A percentile compares a stretch with the other conserved stretches of the same genome.
Evolutionary conservation across 2,113 vertebrate genomes (phyloP).

Genomic region (Microcebus murinus): DNA sequence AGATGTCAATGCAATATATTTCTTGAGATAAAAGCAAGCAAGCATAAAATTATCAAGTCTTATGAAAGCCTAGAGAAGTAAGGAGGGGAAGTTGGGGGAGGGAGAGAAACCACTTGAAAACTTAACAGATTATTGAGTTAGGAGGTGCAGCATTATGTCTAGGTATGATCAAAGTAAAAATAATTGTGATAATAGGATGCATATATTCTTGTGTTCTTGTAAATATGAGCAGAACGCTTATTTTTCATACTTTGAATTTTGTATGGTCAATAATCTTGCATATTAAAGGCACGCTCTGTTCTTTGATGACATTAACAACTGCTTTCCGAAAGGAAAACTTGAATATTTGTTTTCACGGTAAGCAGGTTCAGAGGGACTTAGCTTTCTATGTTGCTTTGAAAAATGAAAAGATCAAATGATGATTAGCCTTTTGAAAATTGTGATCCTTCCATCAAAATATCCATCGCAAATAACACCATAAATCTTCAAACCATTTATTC

Average conservation of each 20-base stretch:
- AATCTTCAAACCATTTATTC: background rate
- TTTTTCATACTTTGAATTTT: background rate
- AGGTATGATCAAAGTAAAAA: background rate
- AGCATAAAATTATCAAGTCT: background rate
- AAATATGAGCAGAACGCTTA: background rate
- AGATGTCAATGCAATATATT: background rate
- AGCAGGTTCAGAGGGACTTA: background rate
- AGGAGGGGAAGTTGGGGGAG: background rate
- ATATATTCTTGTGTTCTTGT: background rate
- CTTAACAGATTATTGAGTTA: background rate
- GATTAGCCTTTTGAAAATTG: conserved; percentile 35
- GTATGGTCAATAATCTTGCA: background rate
- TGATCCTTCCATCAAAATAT: background rate
- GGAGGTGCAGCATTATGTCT: background rate
- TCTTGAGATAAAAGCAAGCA: background rate
- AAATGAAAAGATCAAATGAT: background rate
- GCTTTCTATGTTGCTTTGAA: background rate
- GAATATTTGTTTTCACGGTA: background rate
- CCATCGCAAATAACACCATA: background rate
- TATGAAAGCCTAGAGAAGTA: background rate
- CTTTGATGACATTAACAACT: background rate
- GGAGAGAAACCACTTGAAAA: background rate
- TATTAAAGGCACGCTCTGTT: background rate
- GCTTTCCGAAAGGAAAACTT: background rate
- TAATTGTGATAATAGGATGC: background rate